Evolutionary conservation across 1,140 invertebrate species (phyloP).

Genomic region (Drusus annulatus): DNA sequence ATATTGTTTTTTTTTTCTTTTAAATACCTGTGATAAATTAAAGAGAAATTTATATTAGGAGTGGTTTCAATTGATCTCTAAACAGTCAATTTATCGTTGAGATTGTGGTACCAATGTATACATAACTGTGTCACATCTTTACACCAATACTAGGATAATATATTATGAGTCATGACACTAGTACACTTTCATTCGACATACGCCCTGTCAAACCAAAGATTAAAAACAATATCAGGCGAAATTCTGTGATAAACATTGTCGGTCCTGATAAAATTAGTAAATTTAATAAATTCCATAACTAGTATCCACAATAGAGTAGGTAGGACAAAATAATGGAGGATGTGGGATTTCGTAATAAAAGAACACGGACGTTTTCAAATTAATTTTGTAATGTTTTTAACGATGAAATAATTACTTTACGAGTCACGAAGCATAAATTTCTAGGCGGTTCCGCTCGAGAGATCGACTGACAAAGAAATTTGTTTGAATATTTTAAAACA

Average conservation of each 20-base stretch:
- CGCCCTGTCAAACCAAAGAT: slow-evolving; percentile 28
- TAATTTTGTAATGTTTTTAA: no score
- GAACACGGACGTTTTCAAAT: no score
- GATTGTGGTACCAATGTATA: not conserved
- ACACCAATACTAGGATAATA: not conserved
- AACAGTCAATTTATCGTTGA: slow-evolving; percentile 10
- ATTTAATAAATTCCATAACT: not conserved
- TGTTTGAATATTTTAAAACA: slow-evolving; percentile 35
- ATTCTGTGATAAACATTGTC: slow-evolving; percentile 26
- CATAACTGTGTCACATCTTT: slow-evolving; percentile 11
- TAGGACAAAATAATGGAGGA: slow-evolving; percentile 1
- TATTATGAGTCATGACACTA: not conserved
- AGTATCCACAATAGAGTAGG: slow-evolving; percentile 17
- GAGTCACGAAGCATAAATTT: slow-evolving; percentile 32
- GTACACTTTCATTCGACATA: not conserved
- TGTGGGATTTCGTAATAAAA: no score
- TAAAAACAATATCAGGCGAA: slow-evolving; percentile 24
- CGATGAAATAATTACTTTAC: no score
- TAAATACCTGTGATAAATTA: no score
- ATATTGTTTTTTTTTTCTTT: no score
- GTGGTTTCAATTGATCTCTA: slow-evolving; percentile 1
- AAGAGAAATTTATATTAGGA: not conserved
- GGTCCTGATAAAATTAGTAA: slow-evolving; percentile 15
- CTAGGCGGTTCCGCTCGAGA: slow-evolving; percentile 19
- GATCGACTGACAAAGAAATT: slow-evolving; percentile 30